These are phyloP conservation scores for Osmerus eperlanus DNA, from an alignment of 2,113 vertebrate species.

Conservation along the genomic window DNA sequence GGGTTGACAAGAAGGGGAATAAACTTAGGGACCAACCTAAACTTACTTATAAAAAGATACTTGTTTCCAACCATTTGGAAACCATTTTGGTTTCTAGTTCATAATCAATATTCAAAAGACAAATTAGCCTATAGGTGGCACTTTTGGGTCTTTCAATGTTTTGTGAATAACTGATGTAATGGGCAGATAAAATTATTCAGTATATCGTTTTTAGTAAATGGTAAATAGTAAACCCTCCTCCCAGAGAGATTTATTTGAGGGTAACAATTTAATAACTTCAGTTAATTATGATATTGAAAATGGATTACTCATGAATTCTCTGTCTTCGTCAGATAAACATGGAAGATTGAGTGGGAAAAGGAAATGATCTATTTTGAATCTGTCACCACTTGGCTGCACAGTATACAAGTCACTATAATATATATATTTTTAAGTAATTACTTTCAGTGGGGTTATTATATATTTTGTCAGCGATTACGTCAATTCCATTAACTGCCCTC, in stretches of 20 bases:
- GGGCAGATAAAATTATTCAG: not conserved
- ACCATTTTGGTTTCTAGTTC: no score
- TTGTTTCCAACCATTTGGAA: no score
- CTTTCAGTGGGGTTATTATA: slow-evolving; percentile 5
- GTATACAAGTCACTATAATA: no score
- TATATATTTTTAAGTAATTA: not conserved
- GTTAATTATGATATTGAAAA: not conserved
- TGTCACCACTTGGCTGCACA: not conserved
- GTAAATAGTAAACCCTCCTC: not conserved
- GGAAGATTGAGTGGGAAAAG: not conserved
- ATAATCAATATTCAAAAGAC: no score
- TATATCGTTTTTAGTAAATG: not conserved
- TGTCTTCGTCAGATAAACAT: not conserved
- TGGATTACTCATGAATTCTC: not conserved
- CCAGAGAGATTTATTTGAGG: not conserved
- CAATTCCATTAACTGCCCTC: slow-evolving; percentile 4
- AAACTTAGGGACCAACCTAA: no score
- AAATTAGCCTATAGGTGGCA: not conserved
- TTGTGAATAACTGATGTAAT: slow-evolving; percentile 1
- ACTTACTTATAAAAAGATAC: no score
- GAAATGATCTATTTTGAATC: not conserved
- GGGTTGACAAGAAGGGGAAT: no score
- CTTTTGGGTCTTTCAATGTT: not conserved
- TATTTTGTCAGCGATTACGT: slow-evolving; percentile 7
- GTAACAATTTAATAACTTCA: not conserved